Percentiles rank a stretch among this genome's conserved stretches.
Conservation (phyloP, 2,888 invertebrate species). For the Rosalia funebris region DNA sequence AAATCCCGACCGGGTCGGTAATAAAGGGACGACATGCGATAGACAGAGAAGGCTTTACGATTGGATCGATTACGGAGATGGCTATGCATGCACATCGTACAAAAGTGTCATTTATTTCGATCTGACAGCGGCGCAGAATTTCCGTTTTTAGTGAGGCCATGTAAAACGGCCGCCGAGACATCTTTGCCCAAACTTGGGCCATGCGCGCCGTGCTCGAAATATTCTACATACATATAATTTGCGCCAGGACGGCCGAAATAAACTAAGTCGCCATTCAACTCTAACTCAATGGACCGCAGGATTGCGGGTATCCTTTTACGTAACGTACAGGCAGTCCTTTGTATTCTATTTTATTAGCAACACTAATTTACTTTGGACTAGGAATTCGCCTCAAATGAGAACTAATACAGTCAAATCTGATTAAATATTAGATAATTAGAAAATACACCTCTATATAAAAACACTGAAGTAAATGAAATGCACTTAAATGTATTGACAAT, state of each 20-base stretch:
- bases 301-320: too few species aligned
- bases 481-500: too few species aligned
- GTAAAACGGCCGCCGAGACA: slow-evolving; percentile 23
- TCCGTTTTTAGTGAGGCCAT: slow-evolving; percentile 56
- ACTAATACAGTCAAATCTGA: too few species aligned
- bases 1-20: slow-evolving; percentile 40
- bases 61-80: slow-evolving; percentile 57
- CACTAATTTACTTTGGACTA: too few species aligned
- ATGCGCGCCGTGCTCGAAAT: slow-evolving; percentile 4
- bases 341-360: too few species aligned
- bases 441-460: too few species aligned
- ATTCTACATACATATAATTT: slow-evolving; percentile 11
- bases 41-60: slow-evolving; percentile 52
- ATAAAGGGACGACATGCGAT: slow-evolving; percentile 39
- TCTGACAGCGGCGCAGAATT: slow-evolving; percentile 51
- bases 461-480: too few species aligned
- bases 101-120: slow-evolving; percentile 57
- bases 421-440: too few species aligned
- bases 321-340: too few species aligned
- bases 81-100: slow-evolving; percentile 55
- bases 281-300: too few species aligned
- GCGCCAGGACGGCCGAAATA: not conserved
- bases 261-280: not conserved
- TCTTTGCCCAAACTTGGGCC: slow-evolving; percentile 33
- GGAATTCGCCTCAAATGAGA: too few species aligned